phyloP scores from a whole-genome alignment of 2,113 vertebrate genomes.

The Myotis davidii region DNA sequence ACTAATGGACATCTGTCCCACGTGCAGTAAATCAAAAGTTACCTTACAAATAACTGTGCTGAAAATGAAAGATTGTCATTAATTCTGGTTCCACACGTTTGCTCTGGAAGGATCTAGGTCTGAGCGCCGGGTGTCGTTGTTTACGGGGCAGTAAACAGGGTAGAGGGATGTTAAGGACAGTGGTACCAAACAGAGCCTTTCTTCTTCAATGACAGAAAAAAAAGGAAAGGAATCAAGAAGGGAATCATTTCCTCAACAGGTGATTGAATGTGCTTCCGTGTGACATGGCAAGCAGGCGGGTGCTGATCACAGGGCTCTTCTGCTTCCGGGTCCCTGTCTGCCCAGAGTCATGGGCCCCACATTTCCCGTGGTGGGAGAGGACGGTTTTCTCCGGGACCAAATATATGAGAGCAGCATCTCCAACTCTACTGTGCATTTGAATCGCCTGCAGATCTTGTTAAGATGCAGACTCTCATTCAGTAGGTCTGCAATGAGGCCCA shows the following conservation, averaged over 20 bases:
- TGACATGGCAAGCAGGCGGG: neutral
- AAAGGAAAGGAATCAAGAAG: slow-evolving; percentile 37
- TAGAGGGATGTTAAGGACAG: neutral
- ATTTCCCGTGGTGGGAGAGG: neutral
- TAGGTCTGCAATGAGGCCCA: neutral
- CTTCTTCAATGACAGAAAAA: slow-evolving; percentile 7
- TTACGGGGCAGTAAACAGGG: neutral
- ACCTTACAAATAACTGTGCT: neutral
- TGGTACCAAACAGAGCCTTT: neutral
- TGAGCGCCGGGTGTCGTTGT: slow-evolving; percentile 13
- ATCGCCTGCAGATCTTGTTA: neutral
- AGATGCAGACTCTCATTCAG: neutral
- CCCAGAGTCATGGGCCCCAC: neutral
- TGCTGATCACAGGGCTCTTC: neutral
- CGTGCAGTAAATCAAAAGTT: slow-evolving; percentile 31
- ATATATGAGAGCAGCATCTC: neutral
- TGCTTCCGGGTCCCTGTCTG: neutral
- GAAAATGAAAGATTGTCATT: neutral
- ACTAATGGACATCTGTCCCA: neutral
- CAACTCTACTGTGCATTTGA: neutral
- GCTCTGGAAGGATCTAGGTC: neutral
- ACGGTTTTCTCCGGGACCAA: neutral
- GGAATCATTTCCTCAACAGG: neutral
- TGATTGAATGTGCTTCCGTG: neutral
- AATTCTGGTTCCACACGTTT: neutral